Evolutionary conservation across 2,113 vertebrate genomes (phyloP).

Genomic region (Cyrtonyx montezumae): DNA sequence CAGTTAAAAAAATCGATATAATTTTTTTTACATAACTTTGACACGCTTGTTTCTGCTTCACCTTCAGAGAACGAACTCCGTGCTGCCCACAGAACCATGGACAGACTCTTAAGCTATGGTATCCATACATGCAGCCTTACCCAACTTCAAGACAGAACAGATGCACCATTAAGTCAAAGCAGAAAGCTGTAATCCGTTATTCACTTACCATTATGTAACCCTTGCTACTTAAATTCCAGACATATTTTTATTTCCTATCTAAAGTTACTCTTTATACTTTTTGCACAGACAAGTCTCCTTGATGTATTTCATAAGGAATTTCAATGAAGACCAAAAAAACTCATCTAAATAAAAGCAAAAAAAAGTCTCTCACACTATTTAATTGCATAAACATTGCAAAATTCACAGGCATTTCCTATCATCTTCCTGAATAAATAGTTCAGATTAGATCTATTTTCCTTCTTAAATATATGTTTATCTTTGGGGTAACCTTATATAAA

Average conservation of each 20-base stretch:
- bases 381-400: not conserved
- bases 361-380: not conserved
- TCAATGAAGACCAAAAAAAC: not conserved
- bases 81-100: not conserved
- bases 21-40: accelerated
- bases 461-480: not conserved
- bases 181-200: not conserved
- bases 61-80: not conserved
- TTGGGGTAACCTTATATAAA: not conserved
- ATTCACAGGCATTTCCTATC: not conserved
- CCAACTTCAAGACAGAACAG: not conserved
- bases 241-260: not conserved
- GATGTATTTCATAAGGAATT: not conserved
- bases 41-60: not conserved
- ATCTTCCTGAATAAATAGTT: not conserved
- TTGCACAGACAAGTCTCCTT: not conserved
- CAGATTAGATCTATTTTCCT: not conserved
- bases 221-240: not conserved
- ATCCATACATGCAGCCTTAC: not conserved
- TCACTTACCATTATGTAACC: not conserved
- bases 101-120: not conserved
- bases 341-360: not conserved
- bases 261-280: not conserved
- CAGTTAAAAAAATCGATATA: not conserved
- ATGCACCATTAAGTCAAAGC: not conserved